Base-by-base conservation (phyloP, 2,113 vertebrate genomes). In the Apodemus sylvaticus region DNA sequence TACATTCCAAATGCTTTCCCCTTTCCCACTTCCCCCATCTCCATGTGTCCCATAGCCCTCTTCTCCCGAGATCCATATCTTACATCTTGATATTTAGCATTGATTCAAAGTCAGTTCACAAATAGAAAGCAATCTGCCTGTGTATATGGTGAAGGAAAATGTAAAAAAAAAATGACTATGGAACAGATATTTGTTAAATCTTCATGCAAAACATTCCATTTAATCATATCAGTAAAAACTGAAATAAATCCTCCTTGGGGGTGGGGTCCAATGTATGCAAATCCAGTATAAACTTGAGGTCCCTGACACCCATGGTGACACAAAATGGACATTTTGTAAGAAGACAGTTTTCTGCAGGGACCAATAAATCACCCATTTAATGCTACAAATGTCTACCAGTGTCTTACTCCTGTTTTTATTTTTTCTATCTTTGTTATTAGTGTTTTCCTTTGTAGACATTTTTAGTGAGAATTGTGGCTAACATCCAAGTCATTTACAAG, bases 91-190 rank as follows among this genome's bases (percentile, higher is more conserved):
- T 94, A 94, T 95, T 97, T 83, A 97, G 92, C 62, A 90, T 91
- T 81, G 95, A 98, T 98, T 97, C 96, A 98, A 98, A 89, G 34
- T 71, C 14, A 91, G 53, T 93, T 78, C 74, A 97, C 97, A 97
- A 92, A 82, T 97, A 74, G 94, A 83, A 91, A 81, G 91, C 77
- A 58, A 4, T 96, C 89, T 95, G 74, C 39, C 20, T 34, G 16
- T 86, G 2, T 53, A 1, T 74, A 81, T 83, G 34, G 7, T 48
- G 9, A 12, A 83, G 10, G 76, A 96, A 98, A 96, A 94, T 39
- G 1, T 42, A 78, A 45, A 20, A 55, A 2, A 53, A 62, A 26
- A 62, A 89, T 82, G 48, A 68, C 22, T 66, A 51, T 48, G 8
- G 26, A 94, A 62, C 89, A 97, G 53, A 31, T 79, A 45, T 51